These are phyloP conservation scores for Pheosia gnoma DNA, from an alignment of 2,888 invertebrate genomes.

Conservation along the genomic window DNA sequence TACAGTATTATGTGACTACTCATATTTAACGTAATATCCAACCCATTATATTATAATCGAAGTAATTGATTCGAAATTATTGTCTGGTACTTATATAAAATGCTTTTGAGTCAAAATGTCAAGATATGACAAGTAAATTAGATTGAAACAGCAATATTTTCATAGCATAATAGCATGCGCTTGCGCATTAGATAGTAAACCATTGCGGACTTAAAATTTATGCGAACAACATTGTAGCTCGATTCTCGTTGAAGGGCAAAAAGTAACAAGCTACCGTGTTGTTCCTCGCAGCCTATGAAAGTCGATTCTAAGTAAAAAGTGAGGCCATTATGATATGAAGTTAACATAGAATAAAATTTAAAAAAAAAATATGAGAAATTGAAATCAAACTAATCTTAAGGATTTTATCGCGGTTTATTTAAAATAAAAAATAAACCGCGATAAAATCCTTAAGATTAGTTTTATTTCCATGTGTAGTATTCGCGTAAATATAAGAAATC, in stretches of 20 bases:
- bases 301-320: constrained; percentile 15
- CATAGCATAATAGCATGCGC: constrained; percentile 12
- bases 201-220: constrained; percentile 31
- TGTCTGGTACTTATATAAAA: too few relatives aligned
- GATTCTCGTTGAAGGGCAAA: constrained; percentile 30
- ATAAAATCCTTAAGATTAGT: too few relatives aligned
- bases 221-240: constrained; percentile 38
- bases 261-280: constrained; percentile 24
- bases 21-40: too few relatives aligned
- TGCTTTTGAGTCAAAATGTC: constrained; percentile 24
- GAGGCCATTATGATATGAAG: constrained; percentile 17
- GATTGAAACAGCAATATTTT: constrained; percentile 22
- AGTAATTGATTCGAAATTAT: too few relatives aligned
- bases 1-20: too few relatives aligned
- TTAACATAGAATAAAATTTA: constrained; percentile 24
- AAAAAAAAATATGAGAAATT: too few relatives aligned
- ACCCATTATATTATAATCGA: too few relatives aligned
- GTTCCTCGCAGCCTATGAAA: constrained; percentile 25
- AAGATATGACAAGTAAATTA: constrained; percentile 30
- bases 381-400: too few relatives aligned
- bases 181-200: constrained; percentile 30
- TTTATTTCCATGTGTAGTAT: too few relatives aligned
- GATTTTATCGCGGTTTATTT: too few relatives aligned
- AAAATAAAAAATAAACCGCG: too few relatives aligned
- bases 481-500: too few relatives aligned